Percentiles rank a stretch among this genome's conserved stretches.
phyloP scores from a whole-genome alignment of 2,797 vertebrate genomes.

The Alosa sapidissima region DNA sequence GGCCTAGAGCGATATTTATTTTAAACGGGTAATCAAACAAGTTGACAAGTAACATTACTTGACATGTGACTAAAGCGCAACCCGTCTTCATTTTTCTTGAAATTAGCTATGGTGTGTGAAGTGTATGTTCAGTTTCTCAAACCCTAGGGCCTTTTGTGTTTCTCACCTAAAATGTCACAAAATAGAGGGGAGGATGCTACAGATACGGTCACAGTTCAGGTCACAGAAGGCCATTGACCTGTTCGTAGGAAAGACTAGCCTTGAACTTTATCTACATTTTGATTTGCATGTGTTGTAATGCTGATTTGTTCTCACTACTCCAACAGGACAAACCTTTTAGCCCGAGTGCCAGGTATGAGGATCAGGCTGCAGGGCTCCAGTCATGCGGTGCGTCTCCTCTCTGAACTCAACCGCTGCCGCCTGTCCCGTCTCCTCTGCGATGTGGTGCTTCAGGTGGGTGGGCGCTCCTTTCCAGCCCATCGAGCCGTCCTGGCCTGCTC shows the following conservation, averaged over 20 bases:
- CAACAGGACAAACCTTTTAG: slow-evolving; percentile 54
- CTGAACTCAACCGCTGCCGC: slow-evolving; percentile 91
- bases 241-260: slow-evolving; percentile 25
- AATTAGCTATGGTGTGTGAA: not conserved
- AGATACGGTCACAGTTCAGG: not conserved
- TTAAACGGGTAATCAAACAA: not conserved
- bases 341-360: slow-evolving; percentile 83
- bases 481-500: slow-evolving; percentile 90
- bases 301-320: not conserved
- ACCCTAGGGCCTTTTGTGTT: not conserved
- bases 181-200: not conserved
- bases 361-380: slow-evolving; percentile 92
- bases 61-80: not conserved
- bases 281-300: slow-evolving; percentile 54
- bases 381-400: slow-evolving; percentile 88
- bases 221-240: not conserved
- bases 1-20: not conserved
- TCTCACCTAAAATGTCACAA: not conserved
- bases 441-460: slow-evolving; percentile 88
- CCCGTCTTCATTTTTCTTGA: not conserved
- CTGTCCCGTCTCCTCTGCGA: slow-evolving; percentile 90
- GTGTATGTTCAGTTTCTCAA: not conserved
- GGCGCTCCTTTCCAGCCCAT: slow-evolving; percentile 88
- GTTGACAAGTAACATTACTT: not conserved
- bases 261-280: slow-evolving; percentile 40